A percentile compares a stretch with the other conserved stretches of the same genome.
phyloP scores from a whole-genome alignment of 2,797 vertebrate species.

The Melanotaenia nigrans region DNA sequence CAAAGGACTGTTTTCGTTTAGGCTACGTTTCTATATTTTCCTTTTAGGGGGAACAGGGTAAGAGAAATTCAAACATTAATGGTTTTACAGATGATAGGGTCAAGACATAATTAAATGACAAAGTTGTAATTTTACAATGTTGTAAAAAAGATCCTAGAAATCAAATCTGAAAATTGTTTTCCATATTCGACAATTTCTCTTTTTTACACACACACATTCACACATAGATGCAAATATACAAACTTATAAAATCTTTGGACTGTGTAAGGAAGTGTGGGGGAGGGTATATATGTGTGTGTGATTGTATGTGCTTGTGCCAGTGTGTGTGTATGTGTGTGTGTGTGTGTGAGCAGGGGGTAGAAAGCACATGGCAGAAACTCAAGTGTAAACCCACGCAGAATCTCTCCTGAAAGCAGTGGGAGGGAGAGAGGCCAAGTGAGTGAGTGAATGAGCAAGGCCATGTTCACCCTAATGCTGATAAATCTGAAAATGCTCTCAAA shows the following conservation, averaged over 20 bases:
- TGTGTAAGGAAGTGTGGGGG: slow-evolving; percentile 59
- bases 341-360: slow-evolving; percentile 57
- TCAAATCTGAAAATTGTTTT: slow-evolving; percentile 23
- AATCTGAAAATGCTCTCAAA: slow-evolving; percentile 46
- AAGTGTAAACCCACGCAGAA: slow-evolving; percentile 79
- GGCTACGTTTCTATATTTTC: neutral
- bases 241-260: slow-evolving; percentile 62
- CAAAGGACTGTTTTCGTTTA: neutral
- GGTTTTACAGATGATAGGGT: slow-evolving; percentile 18
- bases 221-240: slow-evolving; percentile 50
- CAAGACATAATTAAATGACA: slow-evolving; percentile 6
- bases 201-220: slow-evolving; percentile 9
- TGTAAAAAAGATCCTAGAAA: slow-evolving; percentile 29
- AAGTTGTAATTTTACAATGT: slow-evolving; percentile 4
- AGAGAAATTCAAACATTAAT: neutral
- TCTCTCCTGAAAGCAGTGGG: slow-evolving; percentile 76
- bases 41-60: neutral
- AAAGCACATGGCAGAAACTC: slow-evolving; percentile 79
- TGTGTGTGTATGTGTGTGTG: slow-evolving; percentile 38
- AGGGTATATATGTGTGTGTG: slow-evolving; percentile 27
- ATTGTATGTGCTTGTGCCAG: slow-evolving; percentile 26
- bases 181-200: slow-evolving; percentile 23
- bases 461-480: slow-evolving; percentile 44
- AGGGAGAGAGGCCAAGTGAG: slow-evolving; percentile 63
- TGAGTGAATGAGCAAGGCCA: slow-evolving; percentile 68